Base-by-base conservation (phyloP, 2,888 invertebrate genomes). In the Tubulanus polymorphus region DNA sequence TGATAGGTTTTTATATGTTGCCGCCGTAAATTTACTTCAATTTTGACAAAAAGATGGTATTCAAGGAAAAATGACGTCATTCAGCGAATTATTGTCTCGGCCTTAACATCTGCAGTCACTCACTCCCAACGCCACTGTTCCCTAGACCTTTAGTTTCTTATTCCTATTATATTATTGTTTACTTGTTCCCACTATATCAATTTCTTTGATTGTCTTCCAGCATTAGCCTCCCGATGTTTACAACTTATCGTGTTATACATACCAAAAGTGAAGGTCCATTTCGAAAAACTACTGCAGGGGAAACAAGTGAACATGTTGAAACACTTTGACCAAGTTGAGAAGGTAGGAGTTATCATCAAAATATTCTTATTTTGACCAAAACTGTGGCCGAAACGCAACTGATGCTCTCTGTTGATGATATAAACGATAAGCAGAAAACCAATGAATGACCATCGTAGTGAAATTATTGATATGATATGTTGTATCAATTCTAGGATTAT, bases 201-300 rank as follows among this genome's bases (percentile, higher is more conserved):
- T n/a, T n/a, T n/a, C n/a, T n/a, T n/a, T n/a, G n/a, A n/a, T n/a
- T 23, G 20, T 45, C 1, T 18, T 73, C 37, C 71, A 79, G 81
- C 80, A 23, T 66, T 81, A 27, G 80, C 81, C 2, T 79, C 79
- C 64, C 69, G 83, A 25, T 82, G 82, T 56, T 75, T 83, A 15
- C 81, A 83, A 66, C 70, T 83, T 37, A 74, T 83, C 32, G 72
- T 77, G 8, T 59, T 88, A 88, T 68, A 90, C 62, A 74, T 83
- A 59, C 81, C 80, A 12, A 63, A 66, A 54, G 71, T 80, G 3
- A 68, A 73, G 56, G 55, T 59, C 5, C 80, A 81, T 66, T 81
- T 81, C 63, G 69, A 74, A 54, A 63, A 63, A 12, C 69, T 69
- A 51, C 67, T 80, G 30, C 67, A 71, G 5, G 61, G 64, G 47